These are phyloP conservation scores for Pseudomyrmex cubaensis DNA, from an alignment of 1,140 invertebrate species.

Conservation along the genomic window DNA sequence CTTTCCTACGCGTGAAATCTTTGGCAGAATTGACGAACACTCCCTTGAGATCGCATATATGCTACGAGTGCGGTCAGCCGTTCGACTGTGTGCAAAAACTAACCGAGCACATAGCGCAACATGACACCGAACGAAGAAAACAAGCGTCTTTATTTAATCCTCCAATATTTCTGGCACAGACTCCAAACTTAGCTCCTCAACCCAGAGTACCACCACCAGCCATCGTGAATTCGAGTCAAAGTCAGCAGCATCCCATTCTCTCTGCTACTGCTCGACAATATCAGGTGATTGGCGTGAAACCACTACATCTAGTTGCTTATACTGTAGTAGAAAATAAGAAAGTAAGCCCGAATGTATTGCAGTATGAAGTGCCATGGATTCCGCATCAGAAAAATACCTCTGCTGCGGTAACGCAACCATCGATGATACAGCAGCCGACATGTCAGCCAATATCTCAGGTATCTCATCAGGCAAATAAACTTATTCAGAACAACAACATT, in stretches of 20 bases:
- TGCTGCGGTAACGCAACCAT: too few species aligned
- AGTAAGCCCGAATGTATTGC: neutral
- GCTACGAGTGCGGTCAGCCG: neutral
- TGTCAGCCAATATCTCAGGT: too few species aligned
- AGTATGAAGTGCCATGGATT: too few species aligned
- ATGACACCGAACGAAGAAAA: neutral
- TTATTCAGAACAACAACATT: too few species aligned
- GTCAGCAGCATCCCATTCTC: too few species aligned
- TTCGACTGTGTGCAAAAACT: conserved; percentile 29
- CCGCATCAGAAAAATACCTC: neutral
- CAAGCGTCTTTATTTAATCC: too few species aligned
- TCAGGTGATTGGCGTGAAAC: neutral
- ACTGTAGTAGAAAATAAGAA: neutral
- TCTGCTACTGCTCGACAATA: neutral
- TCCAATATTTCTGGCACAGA: too few species aligned
- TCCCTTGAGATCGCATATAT: neutral
- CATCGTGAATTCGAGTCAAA: too few species aligned
- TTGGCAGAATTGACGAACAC: conserved; percentile 61
- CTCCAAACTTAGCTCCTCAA: too few species aligned
- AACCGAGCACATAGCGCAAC: conserved; percentile 4
- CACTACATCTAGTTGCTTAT: neutral
- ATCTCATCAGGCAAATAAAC: too few species aligned
- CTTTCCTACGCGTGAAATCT: conserved; percentile 69
- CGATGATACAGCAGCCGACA: too few species aligned
- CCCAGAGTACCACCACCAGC: too few species aligned